These are phyloP conservation scores for Marasmarcha lunaedactyla DNA, from an alignment of 2,888 invertebrate genomes.

Conservation along the genomic window DNA sequence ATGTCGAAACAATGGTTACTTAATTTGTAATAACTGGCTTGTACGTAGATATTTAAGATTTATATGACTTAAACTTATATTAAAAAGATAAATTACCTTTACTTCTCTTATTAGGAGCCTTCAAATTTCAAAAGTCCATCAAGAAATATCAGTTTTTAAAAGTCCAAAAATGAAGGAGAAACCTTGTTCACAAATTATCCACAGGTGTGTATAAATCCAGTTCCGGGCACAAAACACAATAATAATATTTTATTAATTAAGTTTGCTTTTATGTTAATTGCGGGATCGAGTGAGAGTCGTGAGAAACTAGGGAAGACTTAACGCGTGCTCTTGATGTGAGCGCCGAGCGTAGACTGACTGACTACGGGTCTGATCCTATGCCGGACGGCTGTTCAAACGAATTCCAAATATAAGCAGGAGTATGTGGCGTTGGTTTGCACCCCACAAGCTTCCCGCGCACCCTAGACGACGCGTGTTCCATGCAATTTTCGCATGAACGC, in stretches of 20 bases:
- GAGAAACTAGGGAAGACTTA: constrained; percentile 22
- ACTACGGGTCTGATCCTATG: background rate
- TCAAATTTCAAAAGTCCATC: constrained; percentile 27
- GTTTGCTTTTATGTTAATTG: constrained; percentile 45
- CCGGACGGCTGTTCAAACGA: background rate
- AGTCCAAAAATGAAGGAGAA: constrained; percentile 22
- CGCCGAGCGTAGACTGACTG: constrained; percentile 45
- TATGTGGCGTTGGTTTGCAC: constrained; percentile 20
- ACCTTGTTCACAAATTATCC: constrained; percentile 28
- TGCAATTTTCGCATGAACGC: constrained; percentile 69
- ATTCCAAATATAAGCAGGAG: constrained; percentile 50
- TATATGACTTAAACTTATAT: background rate
- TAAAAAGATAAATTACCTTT: no score
- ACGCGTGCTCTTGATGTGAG: constrained; percentile 39
- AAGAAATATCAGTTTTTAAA: constrained; percentile 24
- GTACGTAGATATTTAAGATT: background rate
- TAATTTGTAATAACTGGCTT: constrained; percentile 1
- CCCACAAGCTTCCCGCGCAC: constrained; percentile 55
- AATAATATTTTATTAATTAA: constrained; percentile 31
- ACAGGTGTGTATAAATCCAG: constrained; percentile 47
- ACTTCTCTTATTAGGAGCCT: no score
- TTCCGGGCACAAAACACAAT: constrained; percentile 41
- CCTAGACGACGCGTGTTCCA: constrained; percentile 50
- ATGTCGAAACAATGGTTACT: no score
- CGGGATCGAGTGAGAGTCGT: constrained; percentile 38